Evolutionary conservation across 1,140 invertebrate genomes (phyloP).

Genomic region (Odontomachus brunneus): DNA sequence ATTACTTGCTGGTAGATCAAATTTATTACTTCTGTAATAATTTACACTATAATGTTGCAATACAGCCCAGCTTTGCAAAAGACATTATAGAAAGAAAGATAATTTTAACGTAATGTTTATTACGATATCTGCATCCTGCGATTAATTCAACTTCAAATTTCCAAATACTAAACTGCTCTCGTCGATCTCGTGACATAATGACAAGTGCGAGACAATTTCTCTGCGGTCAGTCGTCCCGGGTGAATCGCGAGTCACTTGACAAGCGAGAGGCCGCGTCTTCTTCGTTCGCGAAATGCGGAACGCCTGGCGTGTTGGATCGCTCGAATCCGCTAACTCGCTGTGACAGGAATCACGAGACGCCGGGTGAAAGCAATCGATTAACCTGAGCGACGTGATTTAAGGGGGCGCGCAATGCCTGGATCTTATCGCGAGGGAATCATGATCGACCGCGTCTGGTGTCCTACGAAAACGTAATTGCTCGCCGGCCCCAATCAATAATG

Average conservation of each 20-base stretch:
- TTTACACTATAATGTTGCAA: too few species aligned
- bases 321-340: slow-evolving; percentile 50
- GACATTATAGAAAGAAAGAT: too few species aligned
- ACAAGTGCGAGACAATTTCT: background rate
- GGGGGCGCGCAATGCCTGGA: background rate
- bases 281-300: background rate
- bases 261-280: background rate
- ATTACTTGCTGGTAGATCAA: too few species aligned
- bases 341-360: slow-evolving; percentile 35
- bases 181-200: background rate
- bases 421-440: slow-evolving; percentile 14
- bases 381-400: slow-evolving; percentile 45
- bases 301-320: background rate
- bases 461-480: slow-evolving; percentile 54
- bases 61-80: too few species aligned
- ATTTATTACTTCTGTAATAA: too few species aligned
- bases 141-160: too few species aligned
- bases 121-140: too few species aligned
- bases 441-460: slow-evolving; percentile 43
- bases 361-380: slow-evolving; percentile 62
- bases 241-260: background rate
- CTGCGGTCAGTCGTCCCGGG: background rate
- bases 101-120: too few species aligned
- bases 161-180: too few species aligned
- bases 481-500: slow-evolving; percentile 62